phyloP scores from a whole-genome alignment of 2,113 vertebrate species.

The Lasiurus cinereus region DNA sequence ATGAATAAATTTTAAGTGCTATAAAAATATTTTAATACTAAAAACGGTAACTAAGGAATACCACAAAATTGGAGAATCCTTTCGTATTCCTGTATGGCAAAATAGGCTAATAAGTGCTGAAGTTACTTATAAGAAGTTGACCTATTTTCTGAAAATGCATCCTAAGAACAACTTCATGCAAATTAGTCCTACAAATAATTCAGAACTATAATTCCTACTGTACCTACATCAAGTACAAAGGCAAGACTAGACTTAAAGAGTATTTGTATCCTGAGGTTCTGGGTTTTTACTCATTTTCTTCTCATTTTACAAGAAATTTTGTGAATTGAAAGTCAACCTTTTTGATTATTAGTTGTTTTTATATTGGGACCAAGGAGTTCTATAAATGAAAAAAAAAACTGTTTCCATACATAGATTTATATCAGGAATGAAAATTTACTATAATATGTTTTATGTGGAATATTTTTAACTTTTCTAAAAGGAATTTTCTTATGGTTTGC shows the following conservation, averaged over 20 bases:
- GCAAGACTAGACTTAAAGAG: neutral
- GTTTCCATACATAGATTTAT: neutral
- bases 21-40: neutral
- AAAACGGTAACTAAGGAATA: neutral
- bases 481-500: neutral
- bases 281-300: neutral
- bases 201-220: neutral
- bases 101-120: no score
- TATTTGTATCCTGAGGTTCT: neutral
- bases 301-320: neutral
- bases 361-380: neutral
- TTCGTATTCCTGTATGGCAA: neutral
- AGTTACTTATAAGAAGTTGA: neutral
- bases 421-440: neutral
- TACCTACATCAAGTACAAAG: neutral
- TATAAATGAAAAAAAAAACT: neutral
- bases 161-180: neutral
- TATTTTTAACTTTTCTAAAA: neutral
- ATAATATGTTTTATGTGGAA: neutral
- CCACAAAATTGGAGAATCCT: neutral
- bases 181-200: slow-evolving; percentile 29
- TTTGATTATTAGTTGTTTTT: neutral
- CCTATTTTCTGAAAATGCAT: slow-evolving; percentile 12
- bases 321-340: neutral
- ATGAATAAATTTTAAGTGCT: neutral